Evolutionary conservation across 2,888 invertebrate genomes (phyloP), one percentile per base, ranked within the genome.

Genomic region (Sussaba pulchella): DNA sequence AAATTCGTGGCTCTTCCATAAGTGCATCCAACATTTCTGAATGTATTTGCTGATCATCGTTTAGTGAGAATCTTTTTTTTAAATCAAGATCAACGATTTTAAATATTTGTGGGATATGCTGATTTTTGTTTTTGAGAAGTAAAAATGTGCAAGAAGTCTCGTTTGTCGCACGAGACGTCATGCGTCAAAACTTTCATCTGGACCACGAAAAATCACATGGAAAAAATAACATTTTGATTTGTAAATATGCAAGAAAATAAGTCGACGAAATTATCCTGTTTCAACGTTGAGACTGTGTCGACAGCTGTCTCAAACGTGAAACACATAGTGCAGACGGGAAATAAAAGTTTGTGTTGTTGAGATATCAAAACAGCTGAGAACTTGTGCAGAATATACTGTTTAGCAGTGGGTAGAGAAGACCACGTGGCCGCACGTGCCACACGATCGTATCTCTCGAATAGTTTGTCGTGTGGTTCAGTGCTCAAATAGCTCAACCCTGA

Each of bases 1-100:
- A 78, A 73, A 39, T 52, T 63, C 24, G n/a, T 17, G 31, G 17
- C n/a, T 73, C 66, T 50, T 41, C 39, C 36, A 63, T 73, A 63
- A 26, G 21, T 54, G 43, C 26, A 61, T 24, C 39, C 31, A 52
- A 52, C 36, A 19, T 24, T 17, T 61, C 26, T 36, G 21, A 50
- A 61, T 54, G 43, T 61, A n/a, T n/a, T n/a, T n/a, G n/a, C n/a
- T n/a, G n/a, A n/a, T n/a, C n/a, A n/a, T n/a, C n/a, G n/a, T n/a
- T n/a, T n/a, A n/a, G n/a, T n/a, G n/a, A n/a, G n/a, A n/a, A n/a
- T n/a, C n/a, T n/a, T n/a, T n/a, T n/a, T n/a, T n/a, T n/a, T n/a
- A n/a, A n/a, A n/a, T n/a, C n/a, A n/a, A n/a, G n/a, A n/a, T n/a
- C n/a, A n/a, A n/a, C n/a, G n/a, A n/a, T n/a, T n/a, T n/a, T n/a